Percentiles rank a stretch among this genome's conserved stretches.
Conservation (phyloP, 2,113 vertebrate species). For the Forbesichthys papilliferus region DNA sequence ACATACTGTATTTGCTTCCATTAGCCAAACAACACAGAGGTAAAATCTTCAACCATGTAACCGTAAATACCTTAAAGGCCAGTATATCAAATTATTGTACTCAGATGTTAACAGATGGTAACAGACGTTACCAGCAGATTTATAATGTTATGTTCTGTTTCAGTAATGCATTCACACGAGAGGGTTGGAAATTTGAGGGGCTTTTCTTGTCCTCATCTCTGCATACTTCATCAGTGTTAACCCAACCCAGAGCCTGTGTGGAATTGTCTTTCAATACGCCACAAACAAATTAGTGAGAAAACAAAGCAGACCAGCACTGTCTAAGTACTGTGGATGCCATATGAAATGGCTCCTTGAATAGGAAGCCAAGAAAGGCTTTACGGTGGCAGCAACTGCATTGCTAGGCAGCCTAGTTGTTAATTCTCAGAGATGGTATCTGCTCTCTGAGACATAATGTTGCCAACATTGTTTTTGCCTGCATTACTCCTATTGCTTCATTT, state of each 20-base stretch:
- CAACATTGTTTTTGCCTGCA: no score
- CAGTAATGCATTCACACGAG: conserved; percentile 57
- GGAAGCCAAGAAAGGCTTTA: conserved; percentile 10
- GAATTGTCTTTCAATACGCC: conserved; percentile 71
- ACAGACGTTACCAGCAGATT: no score
- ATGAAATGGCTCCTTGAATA: conserved; percentile 34
- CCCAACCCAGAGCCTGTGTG: conserved; percentile 55
- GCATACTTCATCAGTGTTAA: conserved; percentile 74
- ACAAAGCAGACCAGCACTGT: conserved; percentile 52
- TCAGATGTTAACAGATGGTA: no score
- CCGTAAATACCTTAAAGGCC: conserved; percentile 9
- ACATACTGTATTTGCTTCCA: conserved; percentile 31
- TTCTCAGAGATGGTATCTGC: conserved; percentile 38
- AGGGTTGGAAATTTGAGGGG: conserved; percentile 55
- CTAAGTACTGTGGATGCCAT: conserved; percentile 43
- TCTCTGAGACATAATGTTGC: conserved; percentile 13
- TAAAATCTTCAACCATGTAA: conserved; percentile 33
- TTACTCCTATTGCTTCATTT: no score
- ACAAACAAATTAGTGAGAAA: conserved; percentile 68
- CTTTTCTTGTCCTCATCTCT: conserved; percentile 61
- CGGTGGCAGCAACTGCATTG: conserved; percentile 42
- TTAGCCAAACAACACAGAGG: conserved; percentile 38
- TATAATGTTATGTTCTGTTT: conserved; percentile 13
- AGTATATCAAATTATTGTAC: no score
- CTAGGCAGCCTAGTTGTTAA: conserved; percentile 34